Conservation (phyloP, 1,140 invertebrate genomes). For the Diachasma alloeum region DNA sequence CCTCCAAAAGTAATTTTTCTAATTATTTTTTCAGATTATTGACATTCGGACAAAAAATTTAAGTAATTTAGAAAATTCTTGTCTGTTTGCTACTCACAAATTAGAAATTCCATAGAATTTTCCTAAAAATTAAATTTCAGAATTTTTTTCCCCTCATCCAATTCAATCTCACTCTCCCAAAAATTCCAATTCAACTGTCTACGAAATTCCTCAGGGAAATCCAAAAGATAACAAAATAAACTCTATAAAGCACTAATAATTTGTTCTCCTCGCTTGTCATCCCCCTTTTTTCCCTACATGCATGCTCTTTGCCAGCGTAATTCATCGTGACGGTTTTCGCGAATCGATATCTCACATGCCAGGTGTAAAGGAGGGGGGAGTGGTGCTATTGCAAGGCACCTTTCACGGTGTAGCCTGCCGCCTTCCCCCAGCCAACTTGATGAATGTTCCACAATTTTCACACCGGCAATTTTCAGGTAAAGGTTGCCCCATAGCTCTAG, state of each 20-base stretch:
- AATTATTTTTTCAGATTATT: too few relatives aligned
- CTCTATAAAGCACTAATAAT: neutral
- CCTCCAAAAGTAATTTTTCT: too few relatives aligned
- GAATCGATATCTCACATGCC: conserved; percentile 27
- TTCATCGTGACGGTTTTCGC: conserved; percentile 14
- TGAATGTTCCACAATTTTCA: conserved; percentile 32
- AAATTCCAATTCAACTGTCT: too few relatives aligned
- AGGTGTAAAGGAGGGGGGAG: neutral
- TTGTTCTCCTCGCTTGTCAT: neutral
- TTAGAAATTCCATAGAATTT: too few relatives aligned
- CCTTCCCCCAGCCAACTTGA: conserved; percentile 8
- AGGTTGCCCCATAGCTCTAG: conserved; percentile 11
- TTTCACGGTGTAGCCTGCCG: neutral
- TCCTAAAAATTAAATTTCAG: too few relatives aligned
- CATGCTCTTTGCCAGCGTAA: neutral
- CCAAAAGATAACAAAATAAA: neutral
- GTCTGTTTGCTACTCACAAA: too few relatives aligned
- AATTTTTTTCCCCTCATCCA: too few relatives aligned
- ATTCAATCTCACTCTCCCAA: too few relatives aligned
- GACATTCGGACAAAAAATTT: too few relatives aligned
- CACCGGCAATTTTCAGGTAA: conserved; percentile 29
- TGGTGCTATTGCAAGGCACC: conserved; percentile 12
- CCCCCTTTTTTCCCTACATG: neutral
- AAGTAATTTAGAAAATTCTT: too few relatives aligned
- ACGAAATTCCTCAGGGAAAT: too few relatives aligned